Conservation (phyloP, 37 sponge, comb jelly and placozoan species). For the Theonella swinhoei region DNA sequence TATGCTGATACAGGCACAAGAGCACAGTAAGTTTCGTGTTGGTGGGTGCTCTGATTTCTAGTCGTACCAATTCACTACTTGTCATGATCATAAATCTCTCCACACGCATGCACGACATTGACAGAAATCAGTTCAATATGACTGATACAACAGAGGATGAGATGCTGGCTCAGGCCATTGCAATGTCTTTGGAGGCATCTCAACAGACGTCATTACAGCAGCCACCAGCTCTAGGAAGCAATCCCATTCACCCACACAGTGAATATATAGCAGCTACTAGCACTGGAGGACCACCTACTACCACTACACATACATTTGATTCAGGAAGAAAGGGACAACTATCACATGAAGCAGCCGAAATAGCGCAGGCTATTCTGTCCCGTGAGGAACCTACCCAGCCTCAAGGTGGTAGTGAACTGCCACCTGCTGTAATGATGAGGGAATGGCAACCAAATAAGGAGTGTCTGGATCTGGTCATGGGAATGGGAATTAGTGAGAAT, state of each 20-base stretch:
- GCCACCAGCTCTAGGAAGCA: not conserved
- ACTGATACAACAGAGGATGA: constrained; percentile 33
- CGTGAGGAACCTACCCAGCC: not conserved
- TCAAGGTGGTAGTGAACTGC: not conserved
- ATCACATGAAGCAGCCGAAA: not conserved
- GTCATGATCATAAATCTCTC: not conserved
- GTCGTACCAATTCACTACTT: not conserved
- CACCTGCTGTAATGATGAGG: not conserved
- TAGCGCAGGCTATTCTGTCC: not conserved
- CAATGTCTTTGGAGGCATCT: constrained; percentile 47
- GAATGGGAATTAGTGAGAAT: constrained; percentile 80
- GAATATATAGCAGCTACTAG: not conserved
- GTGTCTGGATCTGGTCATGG: constrained; percentile 44
- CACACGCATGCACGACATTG: not conserved
- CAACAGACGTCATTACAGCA: not conserved
- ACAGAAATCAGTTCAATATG: not conserved
- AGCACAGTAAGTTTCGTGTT: too few species aligned
- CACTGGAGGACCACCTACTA: not conserved
- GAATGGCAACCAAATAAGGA: constrained; percentile 41
- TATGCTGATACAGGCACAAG: too few species aligned
- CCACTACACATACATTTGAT: not conserved
- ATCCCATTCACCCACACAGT: not conserved
- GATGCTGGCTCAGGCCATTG: constrained; percentile 53
- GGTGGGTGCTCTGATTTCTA: not conserved
- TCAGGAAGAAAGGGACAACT: too few species aligned